Percentiles rank a stretch among this genome's conserved stretches.
Conservation (phyloP, 1,140 invertebrate genomes). For the Matsumurasca onukii region DNA sequence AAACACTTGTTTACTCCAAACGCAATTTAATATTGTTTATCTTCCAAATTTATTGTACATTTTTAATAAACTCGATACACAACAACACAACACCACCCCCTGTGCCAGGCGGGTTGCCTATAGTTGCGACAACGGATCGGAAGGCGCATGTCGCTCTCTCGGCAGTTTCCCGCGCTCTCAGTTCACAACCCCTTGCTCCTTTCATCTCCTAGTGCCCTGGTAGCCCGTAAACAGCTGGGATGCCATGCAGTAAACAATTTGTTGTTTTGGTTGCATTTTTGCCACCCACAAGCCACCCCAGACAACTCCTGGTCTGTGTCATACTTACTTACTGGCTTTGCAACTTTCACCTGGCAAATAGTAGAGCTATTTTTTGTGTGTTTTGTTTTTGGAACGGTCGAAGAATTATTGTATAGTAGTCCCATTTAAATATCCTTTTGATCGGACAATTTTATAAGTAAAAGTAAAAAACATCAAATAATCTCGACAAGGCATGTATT, state of each 20-base stretch:
- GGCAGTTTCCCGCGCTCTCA: neutral
- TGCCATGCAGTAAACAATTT: constrained; percentile 24
- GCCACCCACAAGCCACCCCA: neutral
- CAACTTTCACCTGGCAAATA: too few relatives aligned
- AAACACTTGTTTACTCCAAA: constrained; percentile 19
- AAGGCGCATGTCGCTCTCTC: too few relatives aligned
- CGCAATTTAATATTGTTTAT: constrained; percentile 4
- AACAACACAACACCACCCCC: neutral
- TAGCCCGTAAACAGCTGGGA: constrained; percentile 30
- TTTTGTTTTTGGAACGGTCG: too few relatives aligned
- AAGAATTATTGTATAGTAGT: too few relatives aligned
- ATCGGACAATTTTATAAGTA: too few relatives aligned
- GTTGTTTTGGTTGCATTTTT: constrained; percentile 15
- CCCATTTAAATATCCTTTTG: too few relatives aligned
- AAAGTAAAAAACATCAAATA: too few relatives aligned
- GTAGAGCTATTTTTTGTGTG: too few relatives aligned
- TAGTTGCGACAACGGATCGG: too few relatives aligned
- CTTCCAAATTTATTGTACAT: neutral
- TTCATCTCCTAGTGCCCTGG: constrained; percentile 17
- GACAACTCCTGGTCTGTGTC: too few relatives aligned
- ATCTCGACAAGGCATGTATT: too few relatives aligned
- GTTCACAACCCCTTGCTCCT: neutral
- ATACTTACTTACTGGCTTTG: too few relatives aligned
- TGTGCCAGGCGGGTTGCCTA: neutral
- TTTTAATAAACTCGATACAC: constrained; percentile 22